Evolutionary conservation across 1,140 invertebrate species (phyloP).

Genomic region (Monochamus saltuarius): DNA sequence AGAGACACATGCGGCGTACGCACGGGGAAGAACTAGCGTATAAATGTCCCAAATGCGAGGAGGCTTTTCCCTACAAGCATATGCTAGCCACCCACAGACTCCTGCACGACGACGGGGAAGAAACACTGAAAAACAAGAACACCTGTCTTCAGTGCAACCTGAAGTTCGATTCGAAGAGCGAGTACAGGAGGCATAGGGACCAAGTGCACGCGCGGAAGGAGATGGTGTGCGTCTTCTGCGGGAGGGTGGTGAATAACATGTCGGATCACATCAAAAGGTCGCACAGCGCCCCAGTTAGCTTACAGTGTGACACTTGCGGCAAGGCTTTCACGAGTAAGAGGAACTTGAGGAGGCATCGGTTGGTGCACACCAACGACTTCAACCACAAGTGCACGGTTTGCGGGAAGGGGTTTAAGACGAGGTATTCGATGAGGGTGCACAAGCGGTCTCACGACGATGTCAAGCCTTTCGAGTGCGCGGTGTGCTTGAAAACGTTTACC

Average conservation of each 20-base stretch:
- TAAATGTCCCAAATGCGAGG: slow-evolving; percentile 7
- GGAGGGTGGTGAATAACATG: slow-evolving; percentile 1
- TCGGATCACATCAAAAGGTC: slow-evolving; percentile 5
- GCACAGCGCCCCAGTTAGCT: slow-evolving; percentile 16
- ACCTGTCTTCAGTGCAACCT: slow-evolving; percentile 70
- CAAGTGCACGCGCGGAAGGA: not conserved
- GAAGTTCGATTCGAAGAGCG: slow-evolving; percentile 54
- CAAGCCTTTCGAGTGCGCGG: slow-evolving; percentile 45
- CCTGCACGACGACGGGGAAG: slow-evolving; percentile 1
- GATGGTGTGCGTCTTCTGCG: slow-evolving; percentile 18
- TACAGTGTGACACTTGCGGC: slow-evolving; percentile 18
- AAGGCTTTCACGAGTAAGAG: slow-evolving; percentile 20
- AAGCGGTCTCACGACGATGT: slow-evolving; percentile 53
- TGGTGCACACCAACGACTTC: slow-evolving; percentile 67
- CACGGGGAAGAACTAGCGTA: slow-evolving; percentile 1
- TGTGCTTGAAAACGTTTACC: slow-evolving; percentile 37
- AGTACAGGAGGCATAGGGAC: not conserved
- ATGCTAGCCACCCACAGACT: slow-evolving; percentile 44
- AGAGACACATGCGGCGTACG: not conserved
- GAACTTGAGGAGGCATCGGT: slow-evolving; percentile 26
- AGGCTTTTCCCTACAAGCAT: slow-evolving; percentile 45
- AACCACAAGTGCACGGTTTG: slow-evolving; percentile 33
- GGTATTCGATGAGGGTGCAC: slow-evolving; percentile 52
- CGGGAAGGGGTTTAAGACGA: slow-evolving; percentile 27
- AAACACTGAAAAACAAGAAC: not conserved